Conservation (phyloP, 92 coral and sea anemone species). For the Paragorgia papillata region DNA sequence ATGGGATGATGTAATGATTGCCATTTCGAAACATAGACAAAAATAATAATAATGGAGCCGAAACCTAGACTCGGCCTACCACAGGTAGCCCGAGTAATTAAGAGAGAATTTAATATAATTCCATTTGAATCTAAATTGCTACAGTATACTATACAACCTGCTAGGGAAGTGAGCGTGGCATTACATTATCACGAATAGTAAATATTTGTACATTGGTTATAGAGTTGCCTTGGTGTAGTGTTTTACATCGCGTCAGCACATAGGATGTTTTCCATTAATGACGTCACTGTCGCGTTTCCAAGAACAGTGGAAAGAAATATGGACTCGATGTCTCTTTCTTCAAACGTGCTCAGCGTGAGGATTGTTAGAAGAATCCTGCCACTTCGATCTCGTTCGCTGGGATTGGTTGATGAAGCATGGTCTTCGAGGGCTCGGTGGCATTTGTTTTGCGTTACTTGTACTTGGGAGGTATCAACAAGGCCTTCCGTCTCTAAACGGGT, state of each 20-base stretch:
- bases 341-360: conserved; percentile 80
- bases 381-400: conserved; percentile 75
- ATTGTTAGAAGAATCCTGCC: conserved; percentile 82
- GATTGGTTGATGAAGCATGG: conserved; percentile 69
- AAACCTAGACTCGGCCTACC: no score
- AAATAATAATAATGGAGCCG: no score
- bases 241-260: conserved; percentile 58
- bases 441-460: conserved; percentile 97
- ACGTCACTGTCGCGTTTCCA: conserved; percentile 81
- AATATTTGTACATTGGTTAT: no score
- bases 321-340: conserved; percentile 75
- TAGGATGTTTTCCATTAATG: conserved; percentile 82
- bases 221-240: neutral
- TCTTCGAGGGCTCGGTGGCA: conserved; percentile 96
- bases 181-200: no score
- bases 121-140: no score
- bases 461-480: conserved; percentile 82
- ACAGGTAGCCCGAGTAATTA: no score
- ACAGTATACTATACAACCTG: no score
- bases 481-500: conserved; percentile 81
- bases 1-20: no score
- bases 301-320: conserved; percentile 83
- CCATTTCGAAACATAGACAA: no score
- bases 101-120: no score
- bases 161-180: no score